Evolutionary conservation across 2,888 invertebrate species (phyloP).

Genomic region (Caenorhabditis uteleia): DNA sequence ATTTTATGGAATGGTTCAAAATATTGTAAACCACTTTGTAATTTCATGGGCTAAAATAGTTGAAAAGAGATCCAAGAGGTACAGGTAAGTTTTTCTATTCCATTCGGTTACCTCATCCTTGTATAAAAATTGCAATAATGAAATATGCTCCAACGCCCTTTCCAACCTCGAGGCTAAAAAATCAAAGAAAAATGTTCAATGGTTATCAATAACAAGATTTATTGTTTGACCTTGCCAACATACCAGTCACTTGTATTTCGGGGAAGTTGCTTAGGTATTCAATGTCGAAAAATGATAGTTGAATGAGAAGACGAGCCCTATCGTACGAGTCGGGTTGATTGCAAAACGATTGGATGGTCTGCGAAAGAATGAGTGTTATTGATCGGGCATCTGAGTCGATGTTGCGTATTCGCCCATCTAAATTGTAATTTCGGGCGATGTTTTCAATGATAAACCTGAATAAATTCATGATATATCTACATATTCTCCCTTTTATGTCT

Average conservation of each 20-base stretch:
- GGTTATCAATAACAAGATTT: neutral
- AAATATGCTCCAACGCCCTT: conserved; percentile 26
- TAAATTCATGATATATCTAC: neutral
- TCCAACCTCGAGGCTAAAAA: conserved; percentile 33
- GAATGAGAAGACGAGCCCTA: conserved; percentile 29
- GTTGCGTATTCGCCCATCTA: conserved; percentile 22
- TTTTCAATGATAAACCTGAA: conserved; percentile 34
- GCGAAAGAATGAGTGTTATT: conserved; percentile 29
- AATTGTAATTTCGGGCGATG: conserved; percentile 25
- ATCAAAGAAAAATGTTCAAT: neutral
- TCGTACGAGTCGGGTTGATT: conserved; percentile 23
- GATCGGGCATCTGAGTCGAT: conserved; percentile 34
- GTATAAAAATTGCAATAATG: conserved; percentile 33
- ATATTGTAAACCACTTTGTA: too few relatives aligned
- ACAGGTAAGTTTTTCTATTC: conserved; percentile 33
- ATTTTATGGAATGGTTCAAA: too few relatives aligned
- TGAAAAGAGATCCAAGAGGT: conserved; percentile 37
- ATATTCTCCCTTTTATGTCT: too few relatives aligned
- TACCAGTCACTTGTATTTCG: conserved; percentile 18
- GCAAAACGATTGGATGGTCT: conserved; percentile 32
- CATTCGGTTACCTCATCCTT: conserved; percentile 31
- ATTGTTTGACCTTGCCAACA: neutral
- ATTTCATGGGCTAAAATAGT: conserved; percentile 42
- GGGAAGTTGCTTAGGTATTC: conserved; percentile 34
- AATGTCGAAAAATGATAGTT: conserved; percentile 44